These are phyloP conservation scores for Pseudopipra pipra DNA, from an alignment of 2,113 vertebrate species.

Conservation along the genomic window DNA sequence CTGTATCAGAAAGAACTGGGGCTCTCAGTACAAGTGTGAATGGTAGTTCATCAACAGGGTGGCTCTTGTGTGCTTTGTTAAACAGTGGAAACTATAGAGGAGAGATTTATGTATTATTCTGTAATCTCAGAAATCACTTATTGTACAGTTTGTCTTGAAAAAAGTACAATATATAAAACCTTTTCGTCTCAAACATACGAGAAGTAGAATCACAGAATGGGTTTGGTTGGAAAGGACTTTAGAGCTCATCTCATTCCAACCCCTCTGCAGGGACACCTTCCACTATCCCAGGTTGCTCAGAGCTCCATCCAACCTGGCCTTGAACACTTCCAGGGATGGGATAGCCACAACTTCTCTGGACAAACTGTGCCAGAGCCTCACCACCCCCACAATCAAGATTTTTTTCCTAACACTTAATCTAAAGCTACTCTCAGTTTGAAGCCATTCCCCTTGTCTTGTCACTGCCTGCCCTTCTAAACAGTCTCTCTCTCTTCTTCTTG, in stretches of 20 bases:
- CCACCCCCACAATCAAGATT: fast-evolving
- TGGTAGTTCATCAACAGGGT: neutral
- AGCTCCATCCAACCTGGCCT: fast-evolving
- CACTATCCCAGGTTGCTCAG: fast-evolving
- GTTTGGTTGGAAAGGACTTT: neutral
- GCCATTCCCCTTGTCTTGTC: neutral
- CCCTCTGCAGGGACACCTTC: neutral
- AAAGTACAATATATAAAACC: neutral
- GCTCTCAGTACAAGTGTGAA: neutral
- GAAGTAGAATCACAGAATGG: neutral
- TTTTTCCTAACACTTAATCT: neutral
- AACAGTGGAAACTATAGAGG: neutral
- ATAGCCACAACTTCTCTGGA: neutral
- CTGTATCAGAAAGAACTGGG: neutral
- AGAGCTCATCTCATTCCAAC: neutral
- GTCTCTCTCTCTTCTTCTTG: too few species aligned
- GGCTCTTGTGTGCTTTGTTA: neutral
- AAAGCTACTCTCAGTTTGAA: neutral
- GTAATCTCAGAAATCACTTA: neutral
- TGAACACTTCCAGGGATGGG: neutral
- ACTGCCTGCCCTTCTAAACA: neutral
- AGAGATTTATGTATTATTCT: neutral
- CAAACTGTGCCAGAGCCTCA: neutral
- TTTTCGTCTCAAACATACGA: neutral
- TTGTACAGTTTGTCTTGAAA: neutral